Evolutionary conservation across 2,113 vertebrate species (phyloP).

Genomic region (Oxygymnocypris stewartii): DNA sequence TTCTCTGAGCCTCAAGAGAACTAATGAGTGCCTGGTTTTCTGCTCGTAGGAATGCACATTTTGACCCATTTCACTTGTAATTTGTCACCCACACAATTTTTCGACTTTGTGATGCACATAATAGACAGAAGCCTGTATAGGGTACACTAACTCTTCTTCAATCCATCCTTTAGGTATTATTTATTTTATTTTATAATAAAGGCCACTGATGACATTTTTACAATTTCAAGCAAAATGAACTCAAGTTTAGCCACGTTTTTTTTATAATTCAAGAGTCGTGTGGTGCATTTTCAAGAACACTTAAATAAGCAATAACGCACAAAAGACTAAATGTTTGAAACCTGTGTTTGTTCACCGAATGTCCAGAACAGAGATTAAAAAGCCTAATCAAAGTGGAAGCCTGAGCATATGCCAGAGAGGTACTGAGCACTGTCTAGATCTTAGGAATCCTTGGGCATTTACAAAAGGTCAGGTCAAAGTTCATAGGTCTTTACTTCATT

Average conservation of each 20-base stretch:
- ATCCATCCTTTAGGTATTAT: no score
- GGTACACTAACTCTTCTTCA: background rate
- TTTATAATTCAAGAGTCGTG: background rate
- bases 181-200: background rate
- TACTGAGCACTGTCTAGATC: background rate
- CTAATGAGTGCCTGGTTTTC: background rate
- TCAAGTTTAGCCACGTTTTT: background rate
- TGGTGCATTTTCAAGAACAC: background rate
- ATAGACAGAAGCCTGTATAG: background rate
- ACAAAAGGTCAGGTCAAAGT: background rate
- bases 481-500: slow-evolving; percentile 15
- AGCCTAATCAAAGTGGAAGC: background rate
- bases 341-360: background rate
- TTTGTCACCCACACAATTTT: background rate
- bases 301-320: background rate
- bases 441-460: background rate
- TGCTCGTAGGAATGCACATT: background rate
- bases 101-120: background rate
- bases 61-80: background rate
- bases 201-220: background rate
- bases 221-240: background rate
- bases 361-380: slow-evolving; percentile 4
- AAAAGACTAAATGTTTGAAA: background rate
- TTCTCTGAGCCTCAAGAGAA: background rate
- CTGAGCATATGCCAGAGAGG: background rate